Conservation (phyloP, 2,113 vertebrate genomes). For the Nymphicus hollandicus region DNA sequence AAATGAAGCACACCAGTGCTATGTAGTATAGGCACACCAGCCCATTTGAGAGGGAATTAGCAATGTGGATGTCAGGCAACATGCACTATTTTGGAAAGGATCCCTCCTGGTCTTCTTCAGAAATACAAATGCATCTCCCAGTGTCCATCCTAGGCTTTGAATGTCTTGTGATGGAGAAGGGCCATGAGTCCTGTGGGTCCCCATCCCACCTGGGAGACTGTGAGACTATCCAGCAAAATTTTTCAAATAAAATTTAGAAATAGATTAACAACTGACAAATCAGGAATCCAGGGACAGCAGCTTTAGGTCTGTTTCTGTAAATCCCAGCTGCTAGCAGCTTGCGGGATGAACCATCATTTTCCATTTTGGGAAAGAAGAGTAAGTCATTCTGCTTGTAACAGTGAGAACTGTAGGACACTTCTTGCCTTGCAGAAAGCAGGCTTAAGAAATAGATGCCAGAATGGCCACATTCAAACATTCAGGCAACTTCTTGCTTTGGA, state of each 20-base stretch:
- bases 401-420: background rate
- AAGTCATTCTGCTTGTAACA: background rate
- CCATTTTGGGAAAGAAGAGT: background rate
- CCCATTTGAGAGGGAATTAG: background rate
- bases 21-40: background rate
- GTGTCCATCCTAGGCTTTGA: background rate
- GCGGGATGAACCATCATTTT: background rate
- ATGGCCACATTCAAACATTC: background rate
- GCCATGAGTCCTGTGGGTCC: background rate
- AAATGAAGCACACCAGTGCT: background rate
- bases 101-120: background rate
- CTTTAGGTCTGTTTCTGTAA: background rate
- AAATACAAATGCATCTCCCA: background rate
- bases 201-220: background rate
- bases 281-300: accelerated
- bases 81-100: background rate
- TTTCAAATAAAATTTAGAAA: background rate
- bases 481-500: background rate
- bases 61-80: background rate
- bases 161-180: background rate
- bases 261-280: background rate
- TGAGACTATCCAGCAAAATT: background rate
- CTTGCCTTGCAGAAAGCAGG: background rate
- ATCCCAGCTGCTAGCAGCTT: background rate
- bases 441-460: background rate